phyloP scores from a whole-genome alignment of 2,797 vertebrate species.

The Gymnoscopelus braueri region DNA sequence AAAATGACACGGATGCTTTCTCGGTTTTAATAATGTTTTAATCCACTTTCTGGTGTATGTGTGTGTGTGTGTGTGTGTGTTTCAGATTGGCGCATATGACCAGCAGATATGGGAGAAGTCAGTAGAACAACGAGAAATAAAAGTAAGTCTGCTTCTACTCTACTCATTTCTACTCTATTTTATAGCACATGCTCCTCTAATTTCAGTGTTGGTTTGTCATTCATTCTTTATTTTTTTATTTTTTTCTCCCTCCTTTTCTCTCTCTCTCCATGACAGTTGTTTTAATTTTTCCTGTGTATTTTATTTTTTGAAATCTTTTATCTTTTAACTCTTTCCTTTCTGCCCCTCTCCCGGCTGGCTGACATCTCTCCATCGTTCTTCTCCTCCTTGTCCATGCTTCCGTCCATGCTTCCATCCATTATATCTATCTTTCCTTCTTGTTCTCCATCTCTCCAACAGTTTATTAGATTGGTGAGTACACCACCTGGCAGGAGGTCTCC shows the following conservation, averaged over 20 bases:
- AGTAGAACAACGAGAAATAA: conserved; percentile 98
- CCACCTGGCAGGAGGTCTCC: conserved; percentile 23
- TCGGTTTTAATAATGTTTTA: background rate
- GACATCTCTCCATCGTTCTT: conserved; percentile 42
- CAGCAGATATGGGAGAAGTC: conserved; percentile 99
- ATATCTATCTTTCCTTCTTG: conserved; percentile 2
- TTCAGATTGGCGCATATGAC: conserved; percentile 97
- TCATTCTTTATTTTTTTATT: background rate
- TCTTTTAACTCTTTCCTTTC: conserved; percentile 66
- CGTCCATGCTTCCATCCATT: conserved; percentile 30
- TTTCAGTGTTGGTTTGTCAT: conserved; percentile 10
- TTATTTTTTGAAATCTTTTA: conserved; percentile 40
- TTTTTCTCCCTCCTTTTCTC: background rate
- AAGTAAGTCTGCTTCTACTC: conserved; percentile 78
- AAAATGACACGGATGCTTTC: no score
- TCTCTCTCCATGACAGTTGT: background rate
- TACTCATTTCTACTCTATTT: conserved; percentile 9
- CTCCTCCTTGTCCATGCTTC: conserved; percentile 20
- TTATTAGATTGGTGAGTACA: conserved; percentile 97
- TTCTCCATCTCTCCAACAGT: conserved; percentile 82
- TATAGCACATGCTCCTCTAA: conserved; percentile 21
- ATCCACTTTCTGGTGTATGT: background rate
- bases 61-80: conserved; percentile 9
- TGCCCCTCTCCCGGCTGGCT: conserved; percentile 45
- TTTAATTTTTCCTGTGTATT: conserved; percentile 23